Conservation (phyloP, 1,140 invertebrate species). For the Bombus terrestris region DNA sequence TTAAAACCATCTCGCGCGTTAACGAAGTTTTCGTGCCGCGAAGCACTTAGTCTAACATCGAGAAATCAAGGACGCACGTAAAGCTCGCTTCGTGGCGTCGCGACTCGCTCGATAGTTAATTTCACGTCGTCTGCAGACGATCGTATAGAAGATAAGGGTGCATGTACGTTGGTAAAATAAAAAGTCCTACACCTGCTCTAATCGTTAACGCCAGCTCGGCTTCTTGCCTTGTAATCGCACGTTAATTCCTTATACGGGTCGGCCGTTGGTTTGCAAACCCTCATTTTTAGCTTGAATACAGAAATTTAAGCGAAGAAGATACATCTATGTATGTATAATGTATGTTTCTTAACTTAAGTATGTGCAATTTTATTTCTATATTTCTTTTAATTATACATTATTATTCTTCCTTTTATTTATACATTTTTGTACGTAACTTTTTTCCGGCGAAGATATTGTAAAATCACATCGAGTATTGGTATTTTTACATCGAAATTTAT, state of each 20-base stretch:
- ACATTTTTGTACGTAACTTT: too few relatives aligned
- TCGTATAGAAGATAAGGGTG: not conserved
- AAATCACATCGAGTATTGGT: too few relatives aligned
- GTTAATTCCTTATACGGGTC: not conserved
- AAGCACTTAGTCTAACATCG: not conserved
- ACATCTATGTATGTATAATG: not conserved
- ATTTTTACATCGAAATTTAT: too few relatives aligned
- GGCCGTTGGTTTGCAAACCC: too few relatives aligned
- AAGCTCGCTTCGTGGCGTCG: too few relatives aligned
- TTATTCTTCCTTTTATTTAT: too few relatives aligned
- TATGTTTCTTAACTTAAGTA: not conserved
- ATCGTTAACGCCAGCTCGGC: not conserved
- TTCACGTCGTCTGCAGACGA: not conserved
- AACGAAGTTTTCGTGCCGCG: constrained; percentile 10
- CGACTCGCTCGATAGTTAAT: not conserved
- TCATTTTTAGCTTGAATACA: not conserved
- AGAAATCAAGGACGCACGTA: not conserved
- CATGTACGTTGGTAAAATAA: not conserved
- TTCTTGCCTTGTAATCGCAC: not conserved
- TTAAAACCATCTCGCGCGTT: constrained; percentile 18
- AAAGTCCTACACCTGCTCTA: not conserved
- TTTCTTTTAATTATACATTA: too few relatives aligned
- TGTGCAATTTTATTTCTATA: too few relatives aligned
- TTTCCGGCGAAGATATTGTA: too few relatives aligned
- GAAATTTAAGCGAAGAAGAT: not conserved